These are phyloP conservation scores for Clarias laeviceps DNA, from an alignment of 2,797 vertebrate genomes.

Conservation along the genomic window DNA sequence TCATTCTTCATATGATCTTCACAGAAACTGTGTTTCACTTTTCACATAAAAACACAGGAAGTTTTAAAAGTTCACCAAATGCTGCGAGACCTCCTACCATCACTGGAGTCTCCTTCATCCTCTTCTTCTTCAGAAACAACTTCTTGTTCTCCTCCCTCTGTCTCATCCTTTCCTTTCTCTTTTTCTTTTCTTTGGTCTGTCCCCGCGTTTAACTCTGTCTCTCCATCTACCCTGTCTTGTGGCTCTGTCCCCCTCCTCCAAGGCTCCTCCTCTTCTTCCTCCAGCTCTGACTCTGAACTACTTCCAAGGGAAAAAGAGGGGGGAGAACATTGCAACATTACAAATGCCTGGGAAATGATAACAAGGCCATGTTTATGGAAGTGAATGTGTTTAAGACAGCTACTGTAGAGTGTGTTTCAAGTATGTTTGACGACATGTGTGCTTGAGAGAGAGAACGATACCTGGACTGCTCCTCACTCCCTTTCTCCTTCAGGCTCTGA, in stretches of 20 bases:
- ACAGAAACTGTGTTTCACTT: neutral
- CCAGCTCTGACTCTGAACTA: slow-evolving; percentile 86
- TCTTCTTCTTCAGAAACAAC: slow-evolving; percentile 49
- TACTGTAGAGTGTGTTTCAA: neutral
- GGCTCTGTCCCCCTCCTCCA: slow-evolving; percentile 78
- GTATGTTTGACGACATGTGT: neutral
- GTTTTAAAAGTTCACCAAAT: neutral
- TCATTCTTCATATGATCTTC: neutral
- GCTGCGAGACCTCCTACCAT: slow-evolving; percentile 71
- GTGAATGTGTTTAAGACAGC: neutral
- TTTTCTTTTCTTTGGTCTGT: slow-evolving; percentile 56
- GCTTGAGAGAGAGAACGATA: neutral
- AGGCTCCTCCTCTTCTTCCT: slow-evolving; percentile 74
- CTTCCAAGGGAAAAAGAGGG: slow-evolving; percentile 35
- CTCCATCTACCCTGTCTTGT: slow-evolving; percentile 72
- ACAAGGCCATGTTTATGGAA: neutral
- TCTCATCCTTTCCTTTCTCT: slow-evolving; percentile 45
- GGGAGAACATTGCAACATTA: slow-evolving; percentile 14
- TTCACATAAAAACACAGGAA: neutral
- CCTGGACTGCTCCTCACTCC: slow-evolving; percentile 50
- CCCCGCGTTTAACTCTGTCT: slow-evolving; percentile 50
- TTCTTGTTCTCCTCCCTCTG: slow-evolving; percentile 65
- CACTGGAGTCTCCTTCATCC: slow-evolving; percentile 75
- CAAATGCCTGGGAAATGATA: neutral
- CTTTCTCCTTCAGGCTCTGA: slow-evolving; percentile 72